Conservation (phyloP, 1,140 invertebrate species). For the Drosophila gunungcola region DNA sequence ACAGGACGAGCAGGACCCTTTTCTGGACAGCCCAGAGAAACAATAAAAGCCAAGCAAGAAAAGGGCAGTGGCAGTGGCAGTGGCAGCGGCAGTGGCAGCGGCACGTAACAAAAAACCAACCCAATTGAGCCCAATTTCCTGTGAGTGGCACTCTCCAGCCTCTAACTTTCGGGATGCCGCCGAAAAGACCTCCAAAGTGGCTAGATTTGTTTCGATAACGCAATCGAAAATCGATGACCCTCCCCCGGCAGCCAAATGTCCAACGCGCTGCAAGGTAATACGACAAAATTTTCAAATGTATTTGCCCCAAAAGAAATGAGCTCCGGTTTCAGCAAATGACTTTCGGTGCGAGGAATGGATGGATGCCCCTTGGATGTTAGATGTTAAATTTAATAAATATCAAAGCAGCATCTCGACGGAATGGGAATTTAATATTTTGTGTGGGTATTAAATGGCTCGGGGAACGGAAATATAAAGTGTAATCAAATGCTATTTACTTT, state of each 20-base stretch:
- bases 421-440: slow-evolving; percentile 53
- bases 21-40: slow-evolving; percentile 26
- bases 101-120: slow-evolving; percentile 59
- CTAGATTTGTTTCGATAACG: slow-evolving; percentile 64
- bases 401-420: slow-evolving; percentile 40
- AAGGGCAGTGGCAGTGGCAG: too few relatives aligned
- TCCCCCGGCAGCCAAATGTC: slow-evolving; percentile 31
- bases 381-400: slow-evolving; percentile 75
- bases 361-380: slow-evolving; percentile 14
- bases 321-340: slow-evolving; percentile 52
- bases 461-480: slow-evolving; percentile 12
- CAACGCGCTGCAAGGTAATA: slow-evolving; percentile 49
- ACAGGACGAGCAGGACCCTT: slow-evolving; percentile 24
- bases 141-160: slow-evolving; percentile 42
- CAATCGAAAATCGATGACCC: slow-evolving; percentile 68
- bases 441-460: slow-evolving; percentile 45
- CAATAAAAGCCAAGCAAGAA: slow-evolving; percentile 32
- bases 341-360: slow-evolving; percentile 5
- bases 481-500: slow-evolving; percentile 40
- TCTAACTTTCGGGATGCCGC: slow-evolving; percentile 11
- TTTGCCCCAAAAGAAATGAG: slow-evolving; percentile 40
- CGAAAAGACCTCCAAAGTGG: slow-evolving; percentile 51
- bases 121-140: slow-evolving; percentile 65
- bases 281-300: slow-evolving; percentile 58
- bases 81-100: background rate